Evolutionary conservation across 1,140 invertebrate species (phyloP), one percentile per base, ranked within the genome.

Genomic region (Aphelinus certus): DNA sequence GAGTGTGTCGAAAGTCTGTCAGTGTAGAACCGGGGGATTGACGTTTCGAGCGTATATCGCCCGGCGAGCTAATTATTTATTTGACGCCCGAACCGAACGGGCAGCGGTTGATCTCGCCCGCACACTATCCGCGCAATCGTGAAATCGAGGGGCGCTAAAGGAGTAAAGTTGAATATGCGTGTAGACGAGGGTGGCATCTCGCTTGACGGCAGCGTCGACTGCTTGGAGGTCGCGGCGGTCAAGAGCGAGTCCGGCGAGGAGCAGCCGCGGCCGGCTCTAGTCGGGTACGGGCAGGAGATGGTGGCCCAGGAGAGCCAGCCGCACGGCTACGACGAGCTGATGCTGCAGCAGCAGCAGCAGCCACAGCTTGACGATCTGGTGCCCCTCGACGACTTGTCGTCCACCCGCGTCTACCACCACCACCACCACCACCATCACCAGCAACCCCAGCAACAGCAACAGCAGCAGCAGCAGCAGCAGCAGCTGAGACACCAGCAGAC

Each of bases 161-260:
- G 51, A 66, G 3, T 7, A 66, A 55, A 65, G 7, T 49, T 65
- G 7, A 65, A 48, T 7, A 4, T 53, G 51, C 51, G 9, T 9
- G 58, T 66, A 86, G 83, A 84, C 79, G 81, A 83, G 80, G 81
- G 80, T 79, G 81, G 79, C 68, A 79, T 83, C 79, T 79, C 82
- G 79, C 72, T 81, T 79, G 81, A 81, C 70, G 84, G 69, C 75
- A 79, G 81, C 76, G 49, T 48, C n/a, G 67, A 76, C 46, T 56
- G 63, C 10, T 60, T 71, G 62, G 68, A 66, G 42, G 56, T 2
- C 45, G 48, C 45, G 42, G 55, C 42, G 57, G 3, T 4, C 46
- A 63, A 63, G 26, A 43, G 9, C 48, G 26, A 53, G 51, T 4
- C 45, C 51, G 48, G 7, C 47, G 53, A 66, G 43, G 51, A 7